A percentile compares a stretch with the other conserved stretches of the same genome.
Conservation (phyloP, 1,140 invertebrate species). For the Lepeophtheirus salmonis region DNA sequence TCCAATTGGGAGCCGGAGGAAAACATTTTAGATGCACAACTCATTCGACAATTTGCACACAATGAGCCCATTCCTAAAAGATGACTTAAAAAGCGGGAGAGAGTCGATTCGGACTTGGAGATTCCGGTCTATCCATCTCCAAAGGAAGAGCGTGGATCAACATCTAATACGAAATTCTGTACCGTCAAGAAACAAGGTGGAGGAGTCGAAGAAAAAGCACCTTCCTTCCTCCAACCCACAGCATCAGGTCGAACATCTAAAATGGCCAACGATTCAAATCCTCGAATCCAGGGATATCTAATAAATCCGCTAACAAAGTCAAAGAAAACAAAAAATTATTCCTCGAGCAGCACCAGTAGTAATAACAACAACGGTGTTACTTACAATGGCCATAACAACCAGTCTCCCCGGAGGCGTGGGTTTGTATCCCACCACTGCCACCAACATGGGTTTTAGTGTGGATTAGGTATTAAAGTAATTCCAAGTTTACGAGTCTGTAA, state of each 20-base stretch:
- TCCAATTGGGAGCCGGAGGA: constrained; percentile 18
- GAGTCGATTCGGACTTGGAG: too few species aligned
- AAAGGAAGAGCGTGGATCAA: background rate
- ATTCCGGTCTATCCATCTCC: too few species aligned
- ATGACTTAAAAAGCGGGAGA: too few species aligned
- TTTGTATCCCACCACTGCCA: too few species aligned
- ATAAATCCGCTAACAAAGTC: background rate
- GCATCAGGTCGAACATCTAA: constrained; percentile 9
- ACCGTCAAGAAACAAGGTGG: background rate
- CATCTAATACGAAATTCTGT: background rate
- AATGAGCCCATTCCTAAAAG: background rate
- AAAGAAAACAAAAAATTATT: background rate
- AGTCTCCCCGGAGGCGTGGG: too few species aligned
- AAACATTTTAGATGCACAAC: constrained; percentile 14
- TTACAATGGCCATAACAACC: constrained; percentile 4
- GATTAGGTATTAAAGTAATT: too few species aligned
- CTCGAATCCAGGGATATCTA: background rate
- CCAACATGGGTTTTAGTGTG: too few species aligned
- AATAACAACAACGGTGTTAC: too few species aligned
- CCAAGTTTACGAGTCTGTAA: too few species aligned
- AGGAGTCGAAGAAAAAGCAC: background rate
- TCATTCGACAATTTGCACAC: constrained; percentile 16
- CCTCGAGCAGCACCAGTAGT: background rate
- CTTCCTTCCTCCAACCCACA: constrained; percentile 2
- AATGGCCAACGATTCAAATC: constrained; percentile 3